Conservation (phyloP, 1,140 invertebrate species). For the Brachionus paranguensis region DNA sequence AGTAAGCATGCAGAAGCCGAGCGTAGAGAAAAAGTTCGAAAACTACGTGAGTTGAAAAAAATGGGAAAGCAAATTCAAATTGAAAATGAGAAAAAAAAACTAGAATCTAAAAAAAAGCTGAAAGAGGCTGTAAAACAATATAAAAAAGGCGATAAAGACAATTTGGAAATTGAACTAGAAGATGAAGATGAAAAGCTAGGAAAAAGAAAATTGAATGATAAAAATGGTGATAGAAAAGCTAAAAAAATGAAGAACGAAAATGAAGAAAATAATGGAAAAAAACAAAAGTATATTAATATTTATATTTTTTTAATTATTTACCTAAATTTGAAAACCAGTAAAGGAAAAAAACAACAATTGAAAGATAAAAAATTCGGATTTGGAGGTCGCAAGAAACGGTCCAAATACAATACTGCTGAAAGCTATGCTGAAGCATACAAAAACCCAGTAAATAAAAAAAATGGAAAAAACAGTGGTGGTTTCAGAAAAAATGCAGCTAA, state of each 20-base stretch:
- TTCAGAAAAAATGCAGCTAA: conserved; percentile 8
- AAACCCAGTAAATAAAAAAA: conserved; percentile 20
- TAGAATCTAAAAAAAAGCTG: conserved; percentile 20
- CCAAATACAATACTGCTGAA: conserved; percentile 77
- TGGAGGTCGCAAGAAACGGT: conserved; percentile 85
- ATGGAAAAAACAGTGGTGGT: not conserved
- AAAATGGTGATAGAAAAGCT: not conserved
- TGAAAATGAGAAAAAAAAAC: conserved; percentile 8
- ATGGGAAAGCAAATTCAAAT: conserved; percentile 36
- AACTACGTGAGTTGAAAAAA: conserved; percentile 34
- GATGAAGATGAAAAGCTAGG: conserved; percentile 40
- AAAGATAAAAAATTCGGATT: conserved; percentile 83
- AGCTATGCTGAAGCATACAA: conserved; percentile 56
- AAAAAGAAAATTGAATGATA: conserved; percentile 1
- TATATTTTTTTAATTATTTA: not conserved
- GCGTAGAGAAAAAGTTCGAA: conserved; percentile 32
- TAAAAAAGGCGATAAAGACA: conserved; percentile 36
- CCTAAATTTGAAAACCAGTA: not conserved
- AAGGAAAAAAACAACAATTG: conserved; percentile 40
- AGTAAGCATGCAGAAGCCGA: conserved; percentile 14
- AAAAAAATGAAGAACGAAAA: conserved; percentile 1
- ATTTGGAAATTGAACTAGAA: conserved; percentile 43
- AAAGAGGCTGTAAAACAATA: conserved; percentile 26
- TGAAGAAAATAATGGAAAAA: not conserved
- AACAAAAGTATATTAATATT: not conserved